Evolutionary conservation across 2,113 vertebrate genomes (phyloP), one percentile per base, ranked within the genome.

Genomic region (Ardeotis arabs): DNA sequence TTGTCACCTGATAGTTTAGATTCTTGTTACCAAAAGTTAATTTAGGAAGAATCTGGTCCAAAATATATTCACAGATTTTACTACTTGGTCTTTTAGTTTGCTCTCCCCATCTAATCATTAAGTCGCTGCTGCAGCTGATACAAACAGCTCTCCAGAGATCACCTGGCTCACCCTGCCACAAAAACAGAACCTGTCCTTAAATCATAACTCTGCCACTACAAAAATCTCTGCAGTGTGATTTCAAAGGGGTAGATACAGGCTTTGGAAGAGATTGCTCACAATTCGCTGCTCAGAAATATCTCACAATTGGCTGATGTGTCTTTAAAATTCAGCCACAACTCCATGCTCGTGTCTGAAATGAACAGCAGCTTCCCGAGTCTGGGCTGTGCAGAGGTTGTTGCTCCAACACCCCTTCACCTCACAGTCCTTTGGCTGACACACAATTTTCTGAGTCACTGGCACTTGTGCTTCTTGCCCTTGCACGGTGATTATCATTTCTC

Each of bases 401-500:
- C 81, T 82, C 70, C 63, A 76, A 8, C 74, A 76, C 31, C 74
- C 28, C 50, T 85, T 91, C 62, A 56, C 84, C 70, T 81, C 0
- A 0, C 62, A 73, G 82, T 75, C 78, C 87, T 95, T 81, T 5
- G 59, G 67, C 93, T 93, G 82, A 84, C 95, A 96, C 59, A 87
- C 87, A 66, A 73, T 95, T 88, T 85, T 93, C 91, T 96, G 94
- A 96, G 91, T 93, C 94, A 97, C 89, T 91, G 87, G 84, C 6
- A 70, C 78, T 95, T 94, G 82, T 88, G 94, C 50, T 87, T 95
- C 91, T 96, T 95, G 93, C 87, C 95, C 96, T 97, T 96, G 93
- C 89, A 95, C 35, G 4, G 89, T 89, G 91, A 97, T 96, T 85
- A 87, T 87, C 53, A 87, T 93, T 96, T 95, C 84, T 97, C 96